phyloP scores from a whole-genome alignment of 2,113 vertebrate genomes.

The Trichechus manatus region DNA sequence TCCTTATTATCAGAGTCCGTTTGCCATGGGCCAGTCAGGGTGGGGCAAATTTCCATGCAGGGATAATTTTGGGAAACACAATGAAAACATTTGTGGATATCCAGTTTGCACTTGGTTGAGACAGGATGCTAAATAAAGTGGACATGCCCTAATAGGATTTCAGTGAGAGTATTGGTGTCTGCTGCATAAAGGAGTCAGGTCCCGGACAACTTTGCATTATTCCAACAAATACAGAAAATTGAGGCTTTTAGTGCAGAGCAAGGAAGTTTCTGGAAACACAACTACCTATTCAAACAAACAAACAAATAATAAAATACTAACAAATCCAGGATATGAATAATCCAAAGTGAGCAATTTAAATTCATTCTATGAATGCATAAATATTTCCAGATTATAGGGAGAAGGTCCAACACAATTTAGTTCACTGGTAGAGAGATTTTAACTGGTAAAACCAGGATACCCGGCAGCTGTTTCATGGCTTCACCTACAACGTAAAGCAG shows the following conservation, averaged over 20 bases:
- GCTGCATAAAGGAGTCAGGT: background rate
- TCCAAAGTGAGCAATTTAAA: background rate
- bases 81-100: background rate
- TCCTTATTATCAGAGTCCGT: background rate
- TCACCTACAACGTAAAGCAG: background rate
- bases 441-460: background rate
- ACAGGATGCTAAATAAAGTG: background rate
- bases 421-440: background rate
- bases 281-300: background rate
- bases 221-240: background rate
- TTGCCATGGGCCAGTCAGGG: rapidly evolving
- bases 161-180: background rate
- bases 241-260: background rate
- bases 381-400: background rate
- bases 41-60: background rate
- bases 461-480: background rate
- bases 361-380: background rate
- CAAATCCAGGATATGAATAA: background rate
- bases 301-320: background rate
- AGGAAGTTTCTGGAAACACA: background rate
- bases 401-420: background rate
- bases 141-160: background rate
- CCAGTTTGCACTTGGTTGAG: background rate
- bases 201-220: background rate
- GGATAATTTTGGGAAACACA: background rate